Evolutionary conservation across 1,140 invertebrate species (phyloP).

Genomic region (Aplysia californica): DNA sequence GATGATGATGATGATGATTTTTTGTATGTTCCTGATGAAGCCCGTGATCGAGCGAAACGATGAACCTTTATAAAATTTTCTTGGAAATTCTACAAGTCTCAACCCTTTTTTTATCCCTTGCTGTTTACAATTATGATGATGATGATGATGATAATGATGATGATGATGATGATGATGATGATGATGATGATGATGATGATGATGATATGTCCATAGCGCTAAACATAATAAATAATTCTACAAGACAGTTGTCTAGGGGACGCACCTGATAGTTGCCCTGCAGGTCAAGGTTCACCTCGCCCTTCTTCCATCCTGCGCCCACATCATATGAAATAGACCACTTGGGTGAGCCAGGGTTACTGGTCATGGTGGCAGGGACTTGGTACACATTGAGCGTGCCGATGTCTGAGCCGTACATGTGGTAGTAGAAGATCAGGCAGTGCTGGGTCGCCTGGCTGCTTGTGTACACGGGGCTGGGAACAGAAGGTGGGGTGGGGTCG

Average conservation of each 20-base stretch:
- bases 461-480: slow-evolving; percentile 14
- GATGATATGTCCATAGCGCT: too few species aligned
- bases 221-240: too few species aligned
- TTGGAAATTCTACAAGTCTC: too few species aligned
- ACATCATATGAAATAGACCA: slow-evolving; percentile 54
- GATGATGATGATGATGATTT: too few species aligned
- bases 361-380: background rate
- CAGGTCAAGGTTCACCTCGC: slow-evolving; percentile 42
- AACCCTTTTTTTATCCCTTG: too few species aligned
- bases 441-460: slow-evolving; percentile 34
- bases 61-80: too few species aligned
- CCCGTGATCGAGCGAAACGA: too few species aligned
- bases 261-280: slow-evolving; percentile 44
- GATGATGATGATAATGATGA: background rate
- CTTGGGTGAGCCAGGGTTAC: slow-evolving; percentile 16
- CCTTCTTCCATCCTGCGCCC: slow-evolving; percentile 56
- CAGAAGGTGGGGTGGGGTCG: too few species aligned
- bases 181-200: background rate
- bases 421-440: slow-evolving; percentile 61
- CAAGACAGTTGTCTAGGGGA: too few species aligned
- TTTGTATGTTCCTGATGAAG: too few species aligned
- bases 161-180: background rate
- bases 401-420: slow-evolving; percentile 59
- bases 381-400: slow-evolving; percentile 53
- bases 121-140: too few species aligned